These are phyloP conservation scores for Galeruca laticollis DNA, from an alignment of 2,888 invertebrate genomes.

Conservation along the genomic window DNA sequence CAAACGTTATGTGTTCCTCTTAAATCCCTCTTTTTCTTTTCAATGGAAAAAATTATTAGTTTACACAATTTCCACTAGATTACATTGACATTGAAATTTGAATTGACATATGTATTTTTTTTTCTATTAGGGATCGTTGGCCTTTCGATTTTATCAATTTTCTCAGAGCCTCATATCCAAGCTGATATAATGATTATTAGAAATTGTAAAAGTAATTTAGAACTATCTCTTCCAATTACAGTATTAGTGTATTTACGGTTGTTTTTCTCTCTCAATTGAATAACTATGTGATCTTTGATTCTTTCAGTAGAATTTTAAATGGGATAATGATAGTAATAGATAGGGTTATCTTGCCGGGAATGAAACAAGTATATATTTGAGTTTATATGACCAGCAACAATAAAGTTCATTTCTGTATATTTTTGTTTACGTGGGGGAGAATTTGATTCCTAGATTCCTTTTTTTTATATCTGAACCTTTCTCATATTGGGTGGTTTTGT, in stretches of 20 bases:
- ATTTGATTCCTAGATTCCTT: too few species aligned
- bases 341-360: neutral
- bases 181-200: constrained; percentile 4
- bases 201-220: constrained; percentile 9
- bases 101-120: neutral
- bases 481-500: too few species aligned
- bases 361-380: too few species aligned
- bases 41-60: too few species aligned
- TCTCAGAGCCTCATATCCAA: neutral
- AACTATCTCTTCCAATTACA: neutral
- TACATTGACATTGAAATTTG: neutral
- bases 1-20: too few species aligned
- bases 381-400: too few species aligned
- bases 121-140: neutral
- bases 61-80: too few species aligned
- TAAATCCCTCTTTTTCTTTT: too few species aligned
- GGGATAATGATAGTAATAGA: neutral
- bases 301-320: neutral
- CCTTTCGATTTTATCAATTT: neutral
- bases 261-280: neutral
- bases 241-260: neutral
- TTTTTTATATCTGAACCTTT: too few species aligned
- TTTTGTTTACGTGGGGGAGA: too few species aligned
- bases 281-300: constrained; percentile 17
- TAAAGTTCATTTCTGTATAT: too few species aligned